Conservation (phyloP, 1,140 invertebrate genomes). For the Euura lappo region DNA sequence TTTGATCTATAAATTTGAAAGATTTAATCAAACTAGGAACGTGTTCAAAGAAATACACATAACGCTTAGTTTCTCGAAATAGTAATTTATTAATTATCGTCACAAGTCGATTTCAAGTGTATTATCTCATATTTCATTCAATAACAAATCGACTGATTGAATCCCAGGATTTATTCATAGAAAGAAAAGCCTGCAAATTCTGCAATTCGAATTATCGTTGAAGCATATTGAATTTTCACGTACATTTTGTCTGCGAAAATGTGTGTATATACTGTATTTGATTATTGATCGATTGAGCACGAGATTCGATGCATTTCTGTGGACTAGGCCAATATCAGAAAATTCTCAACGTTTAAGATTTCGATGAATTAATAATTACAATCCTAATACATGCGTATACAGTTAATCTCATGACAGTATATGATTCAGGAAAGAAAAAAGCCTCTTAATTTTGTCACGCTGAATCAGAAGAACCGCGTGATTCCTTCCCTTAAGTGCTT, state of each 20-base stretch:
- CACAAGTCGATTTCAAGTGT: too few species aligned
- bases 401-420: background rate
- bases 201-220: background rate
- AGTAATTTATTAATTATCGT: too few species aligned
- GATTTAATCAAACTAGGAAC: too few species aligned
- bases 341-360: background rate
- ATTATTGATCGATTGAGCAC: background rate
- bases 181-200: background rate
- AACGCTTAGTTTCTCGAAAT: too few species aligned
- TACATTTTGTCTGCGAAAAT: background rate
- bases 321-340: background rate
- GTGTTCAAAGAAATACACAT: too few species aligned
- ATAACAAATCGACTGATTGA: too few species aligned
- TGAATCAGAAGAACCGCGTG: slow-evolving; percentile 41
- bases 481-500: slow-evolving; percentile 59
- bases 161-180: background rate
- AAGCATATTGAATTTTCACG: background rate
- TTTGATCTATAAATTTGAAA: too few species aligned
- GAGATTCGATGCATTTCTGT: background rate
- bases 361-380: background rate
- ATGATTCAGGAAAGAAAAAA: background rate
- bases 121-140: too few species aligned
- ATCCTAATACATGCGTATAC: background rate
- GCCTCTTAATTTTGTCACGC: slow-evolving; percentile 29
- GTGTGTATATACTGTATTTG: background rate